Evolutionary conservation across 1,140 invertebrate genomes (phyloP), one percentile per base, ranked within the genome.

Genomic region (Ceratoteleas bidentatus): DNA sequence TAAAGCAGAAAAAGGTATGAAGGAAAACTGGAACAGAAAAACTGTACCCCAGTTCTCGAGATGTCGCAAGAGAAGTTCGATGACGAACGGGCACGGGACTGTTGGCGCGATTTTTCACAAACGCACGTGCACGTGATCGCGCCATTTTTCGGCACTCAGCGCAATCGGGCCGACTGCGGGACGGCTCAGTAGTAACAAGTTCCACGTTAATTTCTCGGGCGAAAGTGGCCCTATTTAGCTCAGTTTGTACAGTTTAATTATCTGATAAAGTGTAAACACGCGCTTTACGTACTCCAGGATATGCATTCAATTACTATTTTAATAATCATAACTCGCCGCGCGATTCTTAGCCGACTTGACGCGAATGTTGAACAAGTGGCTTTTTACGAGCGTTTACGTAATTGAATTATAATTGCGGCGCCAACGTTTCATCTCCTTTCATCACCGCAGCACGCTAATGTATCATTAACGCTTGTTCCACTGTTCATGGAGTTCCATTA

Each of bases 231-330:
- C 60, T 70, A 69, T 80, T 80, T 80, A 80, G 69, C 64, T 38
- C 53, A 66, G 53, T 70, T 76, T 75, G 49, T 64, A 61, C 66
- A 73, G 61, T 77, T 84, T 84, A 84, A 84, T 80, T 84, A 80
- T 81, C 82, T 84, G 82, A 80, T 84, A 80, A 80, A 84, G 57
- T 84, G 73, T 80, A 80, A 80, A 84, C 73, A 76, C 56, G 38
- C 54, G 54, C 68, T 77, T 76, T 70, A 72, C 79, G 58, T 78
- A 70, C 53, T 54, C 73, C 13, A 9, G 34, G 57, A 60, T 52
- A 56, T 66, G 40, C 40, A 81, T 81, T 78, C 66, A 77, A 58
- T 77, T 77, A 65, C 43, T 73, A 76, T 75, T 74, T 78, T 64
- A 74, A 70, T 83, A 75, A 79, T 68, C 64, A 68, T 73, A 76